Base-by-base conservation (phyloP, 1,140 invertebrate species). In the Anadara kagoshimensis region DNA sequence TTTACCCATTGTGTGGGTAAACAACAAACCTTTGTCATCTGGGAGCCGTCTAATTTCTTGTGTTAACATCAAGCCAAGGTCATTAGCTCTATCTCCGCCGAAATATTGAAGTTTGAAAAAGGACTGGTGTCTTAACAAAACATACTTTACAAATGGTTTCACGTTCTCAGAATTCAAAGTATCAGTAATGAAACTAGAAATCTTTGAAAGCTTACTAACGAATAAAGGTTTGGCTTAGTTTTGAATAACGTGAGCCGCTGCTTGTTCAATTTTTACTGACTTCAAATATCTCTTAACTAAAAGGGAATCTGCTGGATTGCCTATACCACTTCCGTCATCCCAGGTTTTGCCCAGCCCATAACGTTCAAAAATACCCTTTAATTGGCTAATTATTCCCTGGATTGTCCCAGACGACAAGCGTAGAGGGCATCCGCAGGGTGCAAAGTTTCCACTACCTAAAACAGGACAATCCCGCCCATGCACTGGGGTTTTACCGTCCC, bases 61-160 rank as follows among this genome's bases (percentile, higher is more conserved):
- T 10, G 57, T 22, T 8, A 67, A 18, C 12, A 49, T 24, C n/a
- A 26, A 4, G 11, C 47, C 63, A 8, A 61, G 20, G 51, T 73
- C 44, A 8, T 20, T 12, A 4, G 63, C 71, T 24, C 71, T 57
- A 73, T 73, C 71, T 8, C 63, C 63, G 11, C 44, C 71, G 61
- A 61, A 62, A 56, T 68, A 73, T 22, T 67, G 71, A 4, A 68
- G 57, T 36, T 73, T 73, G n/a, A 73, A 47, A 24, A 49, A 58
- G 41, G 72, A 58, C n/a, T 69, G 65, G 24, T 74, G 58, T 36
- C 72, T 49, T 7, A 43, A 7, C 22, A 74, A 62, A 29, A 69
- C 51, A 64, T 62, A 74, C n/a, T 41, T 56, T 29, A 68, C 58
- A 36, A 36, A 36, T 36, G 29, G 29, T 7, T 0, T 11, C 7